Evolutionary conservation across 2,888 invertebrate species (phyloP).

Genomic region (Tigriopus californicus): DNA sequence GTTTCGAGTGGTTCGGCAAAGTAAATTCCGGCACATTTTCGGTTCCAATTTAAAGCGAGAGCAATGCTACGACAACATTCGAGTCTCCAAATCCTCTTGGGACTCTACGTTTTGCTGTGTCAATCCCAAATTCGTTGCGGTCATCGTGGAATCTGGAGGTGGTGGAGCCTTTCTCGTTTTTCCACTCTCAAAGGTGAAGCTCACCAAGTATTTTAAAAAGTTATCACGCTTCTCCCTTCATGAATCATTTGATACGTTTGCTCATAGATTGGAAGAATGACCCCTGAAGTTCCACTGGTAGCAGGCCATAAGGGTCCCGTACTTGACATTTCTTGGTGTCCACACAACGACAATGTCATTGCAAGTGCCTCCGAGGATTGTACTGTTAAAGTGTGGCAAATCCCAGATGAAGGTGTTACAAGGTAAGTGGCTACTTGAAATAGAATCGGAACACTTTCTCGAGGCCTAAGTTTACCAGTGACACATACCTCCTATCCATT

Average conservation of each 20-base stretch:
- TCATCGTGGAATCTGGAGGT: constrained; percentile 89
- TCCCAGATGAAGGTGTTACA: constrained; percentile 72
- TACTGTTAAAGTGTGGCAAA: constrained; percentile 91
- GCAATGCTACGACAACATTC: constrained; percentile 90
- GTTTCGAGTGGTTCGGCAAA: constrained; percentile 88
- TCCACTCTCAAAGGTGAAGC: constrained; percentile 69
- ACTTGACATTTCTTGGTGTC: constrained; percentile 91
- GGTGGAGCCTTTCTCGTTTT: constrained; percentile 89
- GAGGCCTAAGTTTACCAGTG: background rate
- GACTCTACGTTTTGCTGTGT: constrained; percentile 96
- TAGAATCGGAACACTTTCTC: background rate
- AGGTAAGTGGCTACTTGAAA: constrained; percentile 19
- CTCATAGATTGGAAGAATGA: constrained; percentile 70
- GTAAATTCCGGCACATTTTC: constrained; percentile 93
- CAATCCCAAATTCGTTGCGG: constrained; percentile 91
- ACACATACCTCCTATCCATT: constrained; percentile 20
- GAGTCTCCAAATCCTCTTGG: constrained; percentile 86
- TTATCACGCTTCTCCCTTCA: background rate
- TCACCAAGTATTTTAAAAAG: background rate
- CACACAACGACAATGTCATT: constrained; percentile 93
- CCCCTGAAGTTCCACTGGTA: constrained; percentile 80
- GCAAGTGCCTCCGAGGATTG: constrained; percentile 94
- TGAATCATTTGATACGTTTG: constrained; percentile 18
- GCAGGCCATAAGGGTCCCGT: constrained; percentile 94
- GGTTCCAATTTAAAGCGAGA: constrained; percentile 80